Base-by-base conservation (phyloP, 2,113 vertebrate species). In the Benitochromis conjunctus region DNA sequence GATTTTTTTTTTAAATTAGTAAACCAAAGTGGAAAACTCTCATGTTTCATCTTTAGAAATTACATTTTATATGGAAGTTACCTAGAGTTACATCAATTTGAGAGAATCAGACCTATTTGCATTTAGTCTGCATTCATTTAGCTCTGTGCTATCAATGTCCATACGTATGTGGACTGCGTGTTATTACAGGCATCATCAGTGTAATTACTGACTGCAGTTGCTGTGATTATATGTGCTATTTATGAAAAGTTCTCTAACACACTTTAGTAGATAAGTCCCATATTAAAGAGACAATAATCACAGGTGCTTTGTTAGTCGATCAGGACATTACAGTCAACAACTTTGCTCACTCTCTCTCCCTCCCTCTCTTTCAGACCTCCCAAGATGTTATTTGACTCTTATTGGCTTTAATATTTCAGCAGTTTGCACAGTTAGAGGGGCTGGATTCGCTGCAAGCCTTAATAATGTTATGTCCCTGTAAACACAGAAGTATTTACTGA, bases 371-470 rank as follows among this genome's bases (percentile, higher is more conserved):
- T 76, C 80, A 64, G 76, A 85, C 48, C 74, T 87, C 66, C 66
- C 24, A 41, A 82, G 66, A 92, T 85, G 62, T 83, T 86, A 80
- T 85, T 88, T 86, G 85, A 90, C 82, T 81, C 84, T 89, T 90
- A 90, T 86, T 91, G 88, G 60, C 87, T 92, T 94, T 88, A 94
- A 94, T 95, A 94, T 94, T 94, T 94, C 85, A 94, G 83, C 41
- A 91, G 91, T 86, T 71, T 87, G 79, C 88, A 87, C 90, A 81
- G 91, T 86, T 89, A 89, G 84, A 81, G 83, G 79, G 64, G 78
- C 60, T 81, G 83, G 76, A 86, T 83, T 88, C 24, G 2, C 91
- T 57, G 77, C 80, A 71, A 55, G 82, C 66, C 88, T 71, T 89
- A 62, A 92, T 92, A 85, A 87, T 80, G 64, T 80, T 71, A 62